Conservation (phyloP, 1,140 invertebrate genomes). For the Drosophila pectinifera region DNA sequence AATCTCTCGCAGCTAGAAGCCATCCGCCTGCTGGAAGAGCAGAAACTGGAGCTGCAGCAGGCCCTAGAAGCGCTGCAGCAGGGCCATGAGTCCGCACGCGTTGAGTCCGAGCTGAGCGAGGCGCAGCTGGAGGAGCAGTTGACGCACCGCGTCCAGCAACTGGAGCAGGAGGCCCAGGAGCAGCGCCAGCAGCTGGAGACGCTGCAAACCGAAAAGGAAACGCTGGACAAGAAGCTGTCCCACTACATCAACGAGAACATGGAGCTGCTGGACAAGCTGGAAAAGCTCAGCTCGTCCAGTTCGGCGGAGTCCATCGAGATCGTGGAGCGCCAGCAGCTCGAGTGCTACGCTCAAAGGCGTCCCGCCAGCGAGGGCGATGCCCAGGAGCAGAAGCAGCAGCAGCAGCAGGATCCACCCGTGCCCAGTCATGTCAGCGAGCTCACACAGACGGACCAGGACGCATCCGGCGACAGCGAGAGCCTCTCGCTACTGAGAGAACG, state of each 20-base stretch:
- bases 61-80: slow-evolving; percentile 58
- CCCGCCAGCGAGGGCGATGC: slow-evolving; percentile 40
- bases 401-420: slow-evolving; percentile 58
- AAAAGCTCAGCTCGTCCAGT: slow-evolving; percentile 89
- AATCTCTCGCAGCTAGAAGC: slow-evolving; percentile 55
- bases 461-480: slow-evolving; percentile 84
- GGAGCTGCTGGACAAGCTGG: slow-evolving; percentile 88
- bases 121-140: slow-evolving; percentile 89
- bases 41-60: slow-evolving; percentile 70
- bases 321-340: slow-evolving; percentile 87
- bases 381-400: slow-evolving; percentile 13
- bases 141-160: slow-evolving; percentile 58
- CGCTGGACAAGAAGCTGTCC: slow-evolving; percentile 87
- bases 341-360: slow-evolving; percentile 86
- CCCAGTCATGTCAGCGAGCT: slow-evolving; percentile 69
- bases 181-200: slow-evolving; percentile 83
- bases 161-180: slow-evolving; percentile 87
- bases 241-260: slow-evolving; percentile 89
- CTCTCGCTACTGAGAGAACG: slow-evolving; percentile 87
- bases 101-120: slow-evolving; percentile 88
- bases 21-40: slow-evolving; percentile 74
- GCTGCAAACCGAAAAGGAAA: slow-evolving; percentile 86
- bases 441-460: slow-evolving; percentile 76
- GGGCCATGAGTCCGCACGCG: slow-evolving; percentile 83
- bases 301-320: slow-evolving; percentile 90